Evolutionary conservation across 2,888 invertebrate genomes (phyloP).

Genomic region (Apotomis betuletana): DNA sequence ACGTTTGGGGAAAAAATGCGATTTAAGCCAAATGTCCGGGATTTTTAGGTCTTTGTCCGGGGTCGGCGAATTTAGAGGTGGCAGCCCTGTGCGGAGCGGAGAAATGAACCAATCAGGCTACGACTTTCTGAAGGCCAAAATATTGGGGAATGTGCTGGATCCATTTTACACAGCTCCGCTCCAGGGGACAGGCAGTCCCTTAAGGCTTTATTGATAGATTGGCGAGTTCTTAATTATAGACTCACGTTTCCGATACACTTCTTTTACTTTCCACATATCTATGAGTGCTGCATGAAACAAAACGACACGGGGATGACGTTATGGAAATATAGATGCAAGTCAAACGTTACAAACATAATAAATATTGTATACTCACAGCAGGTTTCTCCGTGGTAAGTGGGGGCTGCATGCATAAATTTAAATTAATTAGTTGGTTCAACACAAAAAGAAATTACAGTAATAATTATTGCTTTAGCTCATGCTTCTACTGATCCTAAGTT

Average conservation of each 20-base stretch:
- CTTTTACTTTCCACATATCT: slow-evolving; percentile 78
- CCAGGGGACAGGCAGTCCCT: no score
- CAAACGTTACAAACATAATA: slow-evolving; percentile 14
- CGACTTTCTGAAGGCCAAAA: no score
- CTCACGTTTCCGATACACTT: slow-evolving; percentile 80
- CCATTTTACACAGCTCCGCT: no score
- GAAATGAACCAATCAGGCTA: no score
- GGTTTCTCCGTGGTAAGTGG: slow-evolving; percentile 80
- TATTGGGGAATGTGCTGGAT: no score
- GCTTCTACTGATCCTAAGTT: slow-evolving; percentile 29
- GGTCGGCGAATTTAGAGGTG: no score
- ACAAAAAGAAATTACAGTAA: slow-evolving; percentile 53
- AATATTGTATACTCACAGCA: slow-evolving; percentile 74
- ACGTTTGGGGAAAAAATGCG: no score
- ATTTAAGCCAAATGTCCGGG: no score
- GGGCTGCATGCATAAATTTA: slow-evolving; percentile 82
- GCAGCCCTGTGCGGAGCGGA: no score
- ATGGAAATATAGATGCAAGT: neutral
- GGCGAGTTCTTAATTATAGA: slow-evolving; percentile 44
- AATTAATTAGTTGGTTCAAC: slow-evolving; percentile 48
- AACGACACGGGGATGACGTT: slow-evolving; percentile 16
- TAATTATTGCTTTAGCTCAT: slow-evolving; percentile 44
- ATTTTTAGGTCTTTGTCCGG: no score
- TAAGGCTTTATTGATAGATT: neutral
- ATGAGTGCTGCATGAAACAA: slow-evolving; percentile 75